phyloP scores from a whole-genome alignment of 2,113 vertebrate genomes.

The Canis aureus region DNA sequence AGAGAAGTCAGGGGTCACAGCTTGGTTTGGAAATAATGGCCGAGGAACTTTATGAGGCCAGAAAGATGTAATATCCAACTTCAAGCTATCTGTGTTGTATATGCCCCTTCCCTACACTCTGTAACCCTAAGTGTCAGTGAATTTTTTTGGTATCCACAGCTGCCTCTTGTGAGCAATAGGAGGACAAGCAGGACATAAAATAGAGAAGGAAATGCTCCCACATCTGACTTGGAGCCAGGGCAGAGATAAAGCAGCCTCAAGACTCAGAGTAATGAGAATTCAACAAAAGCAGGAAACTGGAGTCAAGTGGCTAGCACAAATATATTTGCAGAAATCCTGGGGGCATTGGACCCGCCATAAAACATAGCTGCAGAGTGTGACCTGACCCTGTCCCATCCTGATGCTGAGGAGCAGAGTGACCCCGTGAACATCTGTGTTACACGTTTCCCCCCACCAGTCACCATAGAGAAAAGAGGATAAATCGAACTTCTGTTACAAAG shows the following conservation, averaged over 20 bases:
- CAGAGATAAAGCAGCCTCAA: constrained; percentile 20
- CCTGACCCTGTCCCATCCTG: not conserved
- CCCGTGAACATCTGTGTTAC: constrained; percentile 45
- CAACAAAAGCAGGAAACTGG: constrained; percentile 43
- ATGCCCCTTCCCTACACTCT: not conserved
- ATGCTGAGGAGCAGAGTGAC: not conserved
- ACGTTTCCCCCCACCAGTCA: not conserved
- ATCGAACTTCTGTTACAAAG: not conserved
- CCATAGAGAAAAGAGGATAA: not conserved
- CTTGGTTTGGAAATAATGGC: not conserved
- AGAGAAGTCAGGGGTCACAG: not conserved
- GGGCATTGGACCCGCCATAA: constrained; percentile 32
- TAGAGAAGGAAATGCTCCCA: constrained; percentile 22
- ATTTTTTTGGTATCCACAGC: not conserved
- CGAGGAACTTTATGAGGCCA: not conserved
- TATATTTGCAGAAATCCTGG: constrained; percentile 42
- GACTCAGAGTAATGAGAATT: constrained; percentile 33
- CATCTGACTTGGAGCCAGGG: not conserved
- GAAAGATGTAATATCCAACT: not conserved
- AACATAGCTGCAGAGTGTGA: constrained; percentile 13
- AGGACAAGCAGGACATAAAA: not conserved
- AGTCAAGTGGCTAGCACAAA: constrained; percentile 40
- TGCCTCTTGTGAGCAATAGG: not conserved
- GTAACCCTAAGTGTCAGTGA: not conserved
- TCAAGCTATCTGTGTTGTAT: not conserved